These are phyloP conservation scores for Huso huso DNA, from an alignment of 2,797 vertebrate species.

Conservation along the genomic window DNA sequence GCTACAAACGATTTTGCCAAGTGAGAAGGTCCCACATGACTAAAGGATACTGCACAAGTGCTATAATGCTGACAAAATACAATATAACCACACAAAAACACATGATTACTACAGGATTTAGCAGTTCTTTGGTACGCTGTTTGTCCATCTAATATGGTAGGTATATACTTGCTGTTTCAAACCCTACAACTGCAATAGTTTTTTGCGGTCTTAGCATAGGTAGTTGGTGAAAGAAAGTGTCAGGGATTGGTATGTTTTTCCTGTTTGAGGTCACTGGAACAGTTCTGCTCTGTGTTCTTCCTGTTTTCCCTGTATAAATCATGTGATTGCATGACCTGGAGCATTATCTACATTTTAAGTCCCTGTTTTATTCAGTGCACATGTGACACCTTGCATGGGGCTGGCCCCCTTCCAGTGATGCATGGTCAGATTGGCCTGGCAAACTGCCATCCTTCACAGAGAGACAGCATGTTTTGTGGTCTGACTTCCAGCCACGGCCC, in stretches of 20 bases:
- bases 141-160: too few relatives aligned
- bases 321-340: not conserved
- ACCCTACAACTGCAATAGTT: too few relatives aligned
- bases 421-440: slow-evolving; percentile 13
- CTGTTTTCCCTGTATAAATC: not conserved
- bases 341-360: slow-evolving; percentile 13
- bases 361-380: slow-evolving; percentile 7
- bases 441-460: slow-evolving; percentile 6
- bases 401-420: slow-evolving; percentile 12
- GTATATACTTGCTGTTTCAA: too few relatives aligned
- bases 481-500: not conserved
- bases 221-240: slow-evolving; percentile 12
- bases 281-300: not conserved
- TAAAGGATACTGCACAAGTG: too few relatives aligned
- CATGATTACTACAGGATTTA: too few relatives aligned
- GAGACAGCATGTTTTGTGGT: slow-evolving; percentile 2
- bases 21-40: too few relatives aligned
- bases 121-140: too few relatives aligned
- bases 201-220: slow-evolving; percentile 19
- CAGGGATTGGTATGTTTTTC: not conserved
- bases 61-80: too few relatives aligned
- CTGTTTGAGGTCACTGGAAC: too few relatives aligned
- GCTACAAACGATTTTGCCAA: too few relatives aligned
- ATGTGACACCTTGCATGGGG: slow-evolving; percentile 7
- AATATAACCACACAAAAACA: too few relatives aligned